Evolutionary conservation across 2,888 invertebrate genomes (phyloP), one percentile per base, ranked within the genome.

Genomic region (Coelinius sp.): DNA sequence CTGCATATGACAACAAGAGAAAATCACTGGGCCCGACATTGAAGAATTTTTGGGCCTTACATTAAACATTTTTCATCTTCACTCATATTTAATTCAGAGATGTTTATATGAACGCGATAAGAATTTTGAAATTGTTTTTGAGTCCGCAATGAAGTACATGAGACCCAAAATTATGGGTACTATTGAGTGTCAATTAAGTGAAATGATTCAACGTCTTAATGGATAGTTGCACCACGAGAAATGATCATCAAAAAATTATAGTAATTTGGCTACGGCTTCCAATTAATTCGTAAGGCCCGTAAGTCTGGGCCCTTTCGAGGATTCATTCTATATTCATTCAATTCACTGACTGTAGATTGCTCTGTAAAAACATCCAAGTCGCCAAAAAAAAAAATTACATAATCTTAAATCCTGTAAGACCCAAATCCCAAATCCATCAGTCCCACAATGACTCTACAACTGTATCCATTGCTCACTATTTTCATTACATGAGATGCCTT

Each of bases 401-500:
- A 27, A 56, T 56, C 17, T 12, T 1, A 14, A 56, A 56, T 14
- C 27, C 56, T 6, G 8, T 56, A 6, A 56, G 56, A 12, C 56
- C 56, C 56, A 59, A 49, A 49, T n/a, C 56, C 56, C 56, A 59
- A 59, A 31, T 35, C 59, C 56, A 56, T 31, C 4, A 35, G 35
- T 7, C 46, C 59, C 17, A 59, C 59, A 59, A 59, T 59, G 31
- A 59, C 59, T 59, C 35, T 35, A 59, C 59, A 59, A 31, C 31
- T 31, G 31, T 31, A 56, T 56, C 31, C 59, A 31, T 59, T 35
- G 59, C 31, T 22, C 59, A 35, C n/a, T 59, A 35, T 59, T 59
- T 59, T 59, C 59, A 59, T 59, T 59, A 59, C 59, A 59, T 20
- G 31, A 31, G 59, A 59, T 14, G 31, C 59, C 59, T 59, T 59